Evolutionary conservation across 2,888 invertebrate genomes (phyloP), one percentile per base, ranked within the genome.

Genomic region (Noctua janthe): DNA sequence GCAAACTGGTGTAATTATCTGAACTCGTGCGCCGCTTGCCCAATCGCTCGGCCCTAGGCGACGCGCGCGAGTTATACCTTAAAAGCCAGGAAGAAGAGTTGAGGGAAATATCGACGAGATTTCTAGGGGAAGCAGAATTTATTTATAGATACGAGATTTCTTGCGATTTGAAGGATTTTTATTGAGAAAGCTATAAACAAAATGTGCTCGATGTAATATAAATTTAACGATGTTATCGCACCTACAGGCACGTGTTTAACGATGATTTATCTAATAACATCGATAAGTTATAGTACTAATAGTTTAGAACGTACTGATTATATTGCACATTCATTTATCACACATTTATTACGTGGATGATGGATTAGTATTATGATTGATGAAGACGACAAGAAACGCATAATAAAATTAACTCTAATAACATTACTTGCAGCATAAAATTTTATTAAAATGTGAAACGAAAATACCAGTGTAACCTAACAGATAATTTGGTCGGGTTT

Each of bases 401-500:
- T 74, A 51, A 78, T 54, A 83, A 84, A 73, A 79, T 83, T 83
- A 83, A 75, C 70, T 74, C 39, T 86, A 86, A 86, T 86, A 86
- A 78, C 70, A 83, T 86, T 83, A 83, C 86, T 86, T 80, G 75
- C 67, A 77, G 70, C 75, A 86, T 84, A 77, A 80, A 87, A 80
- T 82, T 85, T 88, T 74, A 80, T 82, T 81, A 80, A 88, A 86
- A 80, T 54, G 89, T 83, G 75, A 81, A 84, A 76, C 67, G 73
- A 78, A 86, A 83, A 89, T 90, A 89, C 89, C 84, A 87, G 91
- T 87, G 87, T 88, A 92, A 87, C 90, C 88, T 85, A 91, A 88
- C 92, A 92, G 95, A 95, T 95, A 95, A 95, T 95, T 95, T 92
- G 92, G 93, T 88, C 89, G 90, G 82, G 83, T 85, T 83, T 87